A percentile compares a stretch with the other conserved stretches of the same genome.
Evolutionary conservation across 2,797 vertebrate species (phyloP).

Genomic region (Spondyliosoma cantharus): DNA sequence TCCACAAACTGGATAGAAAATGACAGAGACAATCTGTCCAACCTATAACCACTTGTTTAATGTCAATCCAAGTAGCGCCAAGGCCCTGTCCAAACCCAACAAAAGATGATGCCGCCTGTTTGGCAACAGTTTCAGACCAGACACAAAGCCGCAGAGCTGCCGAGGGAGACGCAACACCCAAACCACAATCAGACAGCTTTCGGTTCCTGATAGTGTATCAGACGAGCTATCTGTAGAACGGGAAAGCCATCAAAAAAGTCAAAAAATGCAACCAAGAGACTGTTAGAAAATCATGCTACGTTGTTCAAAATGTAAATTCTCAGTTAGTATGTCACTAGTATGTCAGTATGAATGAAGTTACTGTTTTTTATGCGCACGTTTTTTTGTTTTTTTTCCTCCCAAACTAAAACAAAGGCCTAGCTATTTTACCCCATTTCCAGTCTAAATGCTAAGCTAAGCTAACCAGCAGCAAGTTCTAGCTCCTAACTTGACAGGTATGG

Average conservation of each 20-base stretch:
- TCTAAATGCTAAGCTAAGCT: not conserved
- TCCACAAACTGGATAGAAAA: conserved; percentile 9
- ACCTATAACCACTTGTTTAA: not conserved
- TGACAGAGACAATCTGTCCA: not conserved
- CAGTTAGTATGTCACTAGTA: not conserved
- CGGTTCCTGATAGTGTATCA: not conserved
- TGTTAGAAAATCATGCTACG: not conserved
- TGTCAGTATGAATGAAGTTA: too few species aligned
- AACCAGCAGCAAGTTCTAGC: not conserved
- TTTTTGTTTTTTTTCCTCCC: too few species aligned
- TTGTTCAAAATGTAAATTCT: not conserved
- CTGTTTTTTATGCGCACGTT: too few species aligned
- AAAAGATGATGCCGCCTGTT: conserved; percentile 21
- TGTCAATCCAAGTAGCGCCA: not conserved
- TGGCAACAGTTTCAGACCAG: conserved; percentile 30
- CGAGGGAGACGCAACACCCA: conserved; percentile 12
- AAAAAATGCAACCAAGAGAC: not conserved
- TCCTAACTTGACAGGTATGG: not conserved
- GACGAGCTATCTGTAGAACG: not conserved
- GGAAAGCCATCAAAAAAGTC: not conserved
- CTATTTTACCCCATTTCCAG: not conserved
- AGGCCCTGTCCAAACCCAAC: conserved; percentile 5
- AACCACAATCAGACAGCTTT: conserved; percentile 2
- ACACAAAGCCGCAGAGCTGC: conserved; percentile 7
- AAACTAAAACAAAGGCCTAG: too few species aligned